Evolutionary conservation across 2,888 invertebrate species (phyloP).

Genomic region (Dendrolimus pini): DNA sequence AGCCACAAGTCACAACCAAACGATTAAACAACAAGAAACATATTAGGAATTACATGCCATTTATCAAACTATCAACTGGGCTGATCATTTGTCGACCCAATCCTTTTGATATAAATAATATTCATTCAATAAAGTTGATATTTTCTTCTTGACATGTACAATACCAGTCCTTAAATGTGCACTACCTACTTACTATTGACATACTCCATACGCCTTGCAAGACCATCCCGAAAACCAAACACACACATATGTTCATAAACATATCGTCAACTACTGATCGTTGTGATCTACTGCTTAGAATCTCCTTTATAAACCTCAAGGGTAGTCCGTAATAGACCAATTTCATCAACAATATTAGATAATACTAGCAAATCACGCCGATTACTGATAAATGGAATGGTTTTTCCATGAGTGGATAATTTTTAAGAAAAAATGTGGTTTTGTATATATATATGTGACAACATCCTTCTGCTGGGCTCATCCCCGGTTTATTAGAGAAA

Average conservation of each 20-base stretch:
- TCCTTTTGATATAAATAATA: too few relatives aligned
- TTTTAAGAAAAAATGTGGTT: neutral
- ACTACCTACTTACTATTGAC: neutral
- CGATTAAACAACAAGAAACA: too few relatives aligned
- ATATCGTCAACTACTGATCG: neutral
- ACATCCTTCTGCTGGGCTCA: too few relatives aligned
- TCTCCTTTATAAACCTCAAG: neutral
- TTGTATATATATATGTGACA: neutral
- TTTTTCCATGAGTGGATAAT: neutral
- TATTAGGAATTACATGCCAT: too few relatives aligned
- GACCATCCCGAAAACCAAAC: neutral
- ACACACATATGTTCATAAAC: neutral
- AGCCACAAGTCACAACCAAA: too few relatives aligned
- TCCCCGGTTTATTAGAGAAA: too few relatives aligned
- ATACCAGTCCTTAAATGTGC: too few relatives aligned
- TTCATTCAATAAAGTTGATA: too few relatives aligned
- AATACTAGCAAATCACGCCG: neutral
- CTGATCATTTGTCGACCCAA: too few relatives aligned
- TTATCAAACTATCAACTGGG: too few relatives aligned
- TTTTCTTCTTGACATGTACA: too few relatives aligned
- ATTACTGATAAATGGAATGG: neutral
- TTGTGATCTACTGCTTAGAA: neutral
- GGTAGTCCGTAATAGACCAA: neutral
- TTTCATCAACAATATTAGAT: neutral
- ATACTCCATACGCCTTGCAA: neutral